Conservation (phyloP, 1,140 invertebrate species). For the Drosophila sp. region DNA sequence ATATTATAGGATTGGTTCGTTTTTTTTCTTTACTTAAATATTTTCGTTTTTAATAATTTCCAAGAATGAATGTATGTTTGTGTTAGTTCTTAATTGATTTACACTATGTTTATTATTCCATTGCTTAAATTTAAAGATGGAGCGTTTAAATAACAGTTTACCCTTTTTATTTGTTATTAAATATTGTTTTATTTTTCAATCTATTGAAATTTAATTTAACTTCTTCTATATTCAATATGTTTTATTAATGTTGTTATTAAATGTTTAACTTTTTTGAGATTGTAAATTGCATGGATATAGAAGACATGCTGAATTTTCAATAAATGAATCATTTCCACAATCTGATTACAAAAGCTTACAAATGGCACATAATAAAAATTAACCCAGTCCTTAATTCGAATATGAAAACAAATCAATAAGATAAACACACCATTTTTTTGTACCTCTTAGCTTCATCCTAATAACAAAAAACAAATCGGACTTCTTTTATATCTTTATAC, state of each 20-base stretch:
- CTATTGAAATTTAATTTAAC: background rate
- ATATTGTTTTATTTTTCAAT: background rate
- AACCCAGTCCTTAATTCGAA: too few relatives aligned
- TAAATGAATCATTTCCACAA: conserved; percentile 1
- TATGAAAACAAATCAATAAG: conserved; percentile 37
- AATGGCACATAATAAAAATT: too few relatives aligned
- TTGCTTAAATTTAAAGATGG: background rate
- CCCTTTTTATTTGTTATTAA: conserved; percentile 1
- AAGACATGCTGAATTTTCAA: background rate
- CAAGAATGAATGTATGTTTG: conserved; percentile 13
- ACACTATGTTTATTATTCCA: background rate
- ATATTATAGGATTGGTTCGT: conserved; percentile 71
- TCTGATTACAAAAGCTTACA: conserved; percentile 17
- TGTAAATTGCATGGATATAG: background rate
- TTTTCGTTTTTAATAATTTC: conserved; percentile 27
- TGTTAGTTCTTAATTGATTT: background rate
- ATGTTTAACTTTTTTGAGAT: background rate
- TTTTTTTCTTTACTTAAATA: conserved; percentile 10
- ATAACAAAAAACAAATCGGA: too few relatives aligned
- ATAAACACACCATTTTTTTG: background rate
- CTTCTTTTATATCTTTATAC: too few relatives aligned
- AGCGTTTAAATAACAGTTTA: conserved; percentile 1
- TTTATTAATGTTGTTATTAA: background rate
- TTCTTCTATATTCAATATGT: conserved; percentile 10
- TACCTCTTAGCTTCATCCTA: too few relatives aligned